Evolutionary conservation across 2,113 vertebrate genomes (phyloP).

Genomic region (Otis tarda): DNA sequence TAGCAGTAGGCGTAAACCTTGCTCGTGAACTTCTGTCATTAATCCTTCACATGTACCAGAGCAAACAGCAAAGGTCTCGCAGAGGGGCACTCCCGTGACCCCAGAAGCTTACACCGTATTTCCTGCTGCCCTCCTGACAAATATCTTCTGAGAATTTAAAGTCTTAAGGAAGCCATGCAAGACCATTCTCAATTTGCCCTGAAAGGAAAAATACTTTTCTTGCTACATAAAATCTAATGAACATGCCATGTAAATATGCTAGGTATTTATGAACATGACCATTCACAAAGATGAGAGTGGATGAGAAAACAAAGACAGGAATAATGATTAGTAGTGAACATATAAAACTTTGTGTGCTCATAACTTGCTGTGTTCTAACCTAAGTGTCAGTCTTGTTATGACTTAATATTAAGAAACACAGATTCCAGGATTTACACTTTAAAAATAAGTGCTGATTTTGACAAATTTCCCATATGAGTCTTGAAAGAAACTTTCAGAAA

Average conservation of each 20-base stretch:
- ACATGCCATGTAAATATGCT: accelerated
- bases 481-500: background rate
- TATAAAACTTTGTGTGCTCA: background rate
- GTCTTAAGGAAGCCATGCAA: background rate
- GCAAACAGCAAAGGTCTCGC: background rate
- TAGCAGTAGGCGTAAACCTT: background rate
- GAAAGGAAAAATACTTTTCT: background rate
- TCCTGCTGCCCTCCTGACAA: background rate
- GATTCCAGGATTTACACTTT: background rate
- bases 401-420: background rate
- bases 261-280: background rate
- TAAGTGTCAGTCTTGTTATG: background rate
- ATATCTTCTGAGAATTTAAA: background rate
- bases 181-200: background rate
- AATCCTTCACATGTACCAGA: background rate
- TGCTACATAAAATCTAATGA: background rate
- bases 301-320: background rate
- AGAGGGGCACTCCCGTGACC: background rate
- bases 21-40: background rate
- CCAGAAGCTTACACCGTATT: background rate
- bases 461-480: background rate
- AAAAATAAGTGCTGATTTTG: background rate
- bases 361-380: background rate
- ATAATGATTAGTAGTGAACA: background rate
- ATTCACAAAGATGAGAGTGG: background rate